Base-by-base conservation (phyloP, 1,140 invertebrate species). In the Drosophila carrolli region DNA sequence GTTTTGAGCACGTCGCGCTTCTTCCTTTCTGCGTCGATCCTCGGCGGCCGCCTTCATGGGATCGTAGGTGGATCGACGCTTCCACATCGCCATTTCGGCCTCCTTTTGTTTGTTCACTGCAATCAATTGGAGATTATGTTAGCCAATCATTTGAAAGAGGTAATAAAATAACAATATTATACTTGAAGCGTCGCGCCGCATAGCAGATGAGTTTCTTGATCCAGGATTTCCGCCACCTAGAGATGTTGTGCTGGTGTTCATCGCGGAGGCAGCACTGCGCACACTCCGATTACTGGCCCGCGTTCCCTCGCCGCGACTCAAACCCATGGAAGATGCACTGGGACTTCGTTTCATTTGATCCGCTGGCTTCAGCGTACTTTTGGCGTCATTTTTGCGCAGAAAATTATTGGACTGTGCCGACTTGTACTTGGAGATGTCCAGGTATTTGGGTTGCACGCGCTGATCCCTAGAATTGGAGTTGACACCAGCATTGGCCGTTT, bases 81-180 rank as follows among this genome's bases (percentile, higher is more conserved):
- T 97, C 97, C 97, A 98, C 93, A 98, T 98, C 91, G 97, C 96
- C 93, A 97, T 95, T 90, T 98, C 97, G 46, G 96, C 95, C 92
- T 97, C 96, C 91, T 95, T 95, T 93, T 95, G 94, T 85, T 94
- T 94, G 93, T 92, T 50, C 44, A 92, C 93, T 93, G 75, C 13
- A 32, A 32, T 50, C 14, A 7, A n/a, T 47, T n/a, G 13, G 19
- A 1, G 8, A 37, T 40, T 38, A 0, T 14, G 16, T 37, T 5
- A 46, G 1, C 9, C 10, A 27, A 43, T 38, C 6, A 8, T 10
- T 43, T 14, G 0, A 9, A 35, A 2, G 10, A 19, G 9, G 0
- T 8, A n/a, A 7, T 1, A 27, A 56, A 56, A 14, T 5, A 10
- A 14, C 7, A 23, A 23, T 23, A 23, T 23, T 3, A 5, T 23